phyloP scores from a whole-genome alignment of 2,888 invertebrate species.

The Pollenia griseotomentosa region DNA sequence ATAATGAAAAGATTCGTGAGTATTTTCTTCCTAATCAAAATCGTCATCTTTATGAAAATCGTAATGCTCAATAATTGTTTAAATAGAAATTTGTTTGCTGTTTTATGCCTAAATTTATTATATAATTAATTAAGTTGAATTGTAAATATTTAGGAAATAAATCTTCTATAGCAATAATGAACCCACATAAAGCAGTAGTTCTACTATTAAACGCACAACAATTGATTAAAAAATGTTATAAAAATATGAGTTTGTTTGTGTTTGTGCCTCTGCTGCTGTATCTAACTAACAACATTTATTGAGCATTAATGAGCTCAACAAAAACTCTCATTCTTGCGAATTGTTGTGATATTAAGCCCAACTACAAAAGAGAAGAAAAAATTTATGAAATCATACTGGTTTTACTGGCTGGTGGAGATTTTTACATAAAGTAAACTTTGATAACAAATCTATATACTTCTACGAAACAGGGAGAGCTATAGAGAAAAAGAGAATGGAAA shows the following conservation, averaged over 20 bases:
- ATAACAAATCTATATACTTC: conserved; percentile 17
- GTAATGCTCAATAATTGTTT: no score
- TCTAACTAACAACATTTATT: conserved; percentile 41
- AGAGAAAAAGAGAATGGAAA: conserved; percentile 7
- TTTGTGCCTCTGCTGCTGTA: not conserved
- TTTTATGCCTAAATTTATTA: no score
- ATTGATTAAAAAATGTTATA: conserved; percentile 8
- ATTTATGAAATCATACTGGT: conserved; percentile 58
- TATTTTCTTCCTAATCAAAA: no score
- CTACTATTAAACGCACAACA: conserved; percentile 50
- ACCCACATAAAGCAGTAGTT: conserved; percentile 29
- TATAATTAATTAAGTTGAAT: no score
- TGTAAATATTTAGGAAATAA: not conserved
- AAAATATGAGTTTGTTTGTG: not conserved
- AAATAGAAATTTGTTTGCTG: no score
- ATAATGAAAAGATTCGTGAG: no score
- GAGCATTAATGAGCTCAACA: conserved; percentile 60
- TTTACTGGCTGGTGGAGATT: conserved; percentile 66
- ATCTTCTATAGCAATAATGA: conserved; percentile 16
- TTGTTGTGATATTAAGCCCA: conserved; percentile 58
- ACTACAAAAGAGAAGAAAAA: conserved; percentile 15
- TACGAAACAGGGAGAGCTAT: not conserved
- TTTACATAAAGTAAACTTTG: conserved; percentile 45
- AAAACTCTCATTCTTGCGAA: conserved; percentile 22
- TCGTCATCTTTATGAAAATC: no score